Base-by-base conservation (phyloP, 1,140 invertebrate species). In the Papilio xuthus region DNA sequence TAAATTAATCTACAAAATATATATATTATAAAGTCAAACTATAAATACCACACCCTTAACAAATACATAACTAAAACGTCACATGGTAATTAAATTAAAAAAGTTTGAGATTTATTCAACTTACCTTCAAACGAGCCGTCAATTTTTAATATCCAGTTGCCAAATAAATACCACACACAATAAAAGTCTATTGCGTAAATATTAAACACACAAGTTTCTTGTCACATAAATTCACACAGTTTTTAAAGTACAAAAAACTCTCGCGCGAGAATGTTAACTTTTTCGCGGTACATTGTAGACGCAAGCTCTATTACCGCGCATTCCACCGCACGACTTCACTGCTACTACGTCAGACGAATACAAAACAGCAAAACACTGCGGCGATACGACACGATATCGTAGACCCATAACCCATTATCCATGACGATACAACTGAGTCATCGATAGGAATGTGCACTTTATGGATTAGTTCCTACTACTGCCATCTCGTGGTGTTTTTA, bases 301-400 rank as follows among this genome's bases (percentile, higher is more conserved):
- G 79, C 85, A 88, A 84, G 80, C 83, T 81, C 85, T 86, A 90
- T 82, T 80, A 84, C 50, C 80, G 83, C 81, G 81, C 88, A 88
- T 89, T 63, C 74, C 53, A 84, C 88, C 88, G 79, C 82, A 89
- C 89, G 82, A 86, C 88, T 89, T 79, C 0, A 85, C 86, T 77
- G 50, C 56, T 56, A 74, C 85, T 92, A 93, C 89, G 89, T 86
- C 86, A 78, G 37, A 81, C 80, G 91, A 92, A 93, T 93, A 93
- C 91, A 89, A 93, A 93, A 90, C 82, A 88, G 77, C 70, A 67
- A 67, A 67, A 67, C 60, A 67, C 26, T 32, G 26, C 60, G 26
- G 53, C 53, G 53, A 32, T 67, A 28, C 60, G 26, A 28, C 26
- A 67, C 23, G 60, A 67, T 67, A 67, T 56, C 53, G 26, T 67